Base-by-base conservation (phyloP, 2,888 invertebrate species). In the Apantesis nais region DNA sequence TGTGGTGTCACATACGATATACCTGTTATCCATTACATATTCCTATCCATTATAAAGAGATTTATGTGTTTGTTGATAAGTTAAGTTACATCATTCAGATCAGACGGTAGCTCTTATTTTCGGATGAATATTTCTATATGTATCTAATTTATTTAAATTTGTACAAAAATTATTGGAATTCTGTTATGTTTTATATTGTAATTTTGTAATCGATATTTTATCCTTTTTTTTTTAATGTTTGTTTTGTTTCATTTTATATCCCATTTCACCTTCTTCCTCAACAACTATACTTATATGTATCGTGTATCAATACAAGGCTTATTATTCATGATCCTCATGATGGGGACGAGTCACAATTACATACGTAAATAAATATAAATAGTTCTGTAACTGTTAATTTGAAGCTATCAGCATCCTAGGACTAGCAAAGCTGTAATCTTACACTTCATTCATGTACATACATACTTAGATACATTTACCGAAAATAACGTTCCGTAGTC, bases 201-300 rank as follows among this genome's bases (percentile, higher is more conserved):
- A 75, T 78, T 80, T 79, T 80, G 72, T 80, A 78, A 82, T 76
- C 71, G 66, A 83, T 71, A 79, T 79, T 76, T 66, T 78, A 73
- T 76, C 11, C n/a, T n/a, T n/a, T n/a, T 62, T 78, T 77, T 69
- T 66, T 72, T 63, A 68, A 25, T 58, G 41, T 29, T 79, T 71
- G 69, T 70, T 74, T 82, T 71, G 72, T 81, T 80, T 78, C 65
- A 69, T 78, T 78, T 78, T 34, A 66, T 72, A 34, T 44, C 60
- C 61, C 25, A 41, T 41, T 0, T 14, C 9, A 14, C 19, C 52
- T 62, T 12, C 22, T 60, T 48, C 61, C 12, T 29, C 14, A 14
- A 1, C 11, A 55, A 12, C 52, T 25, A 39, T 11, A 39, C 62
- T 25, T 60, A 60, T 41, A 62, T n/a, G 19, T 11, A 44, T 44